Conservation (phyloP, 2,797 vertebrate species). For the Eupleurogrammus muticus region DNA sequence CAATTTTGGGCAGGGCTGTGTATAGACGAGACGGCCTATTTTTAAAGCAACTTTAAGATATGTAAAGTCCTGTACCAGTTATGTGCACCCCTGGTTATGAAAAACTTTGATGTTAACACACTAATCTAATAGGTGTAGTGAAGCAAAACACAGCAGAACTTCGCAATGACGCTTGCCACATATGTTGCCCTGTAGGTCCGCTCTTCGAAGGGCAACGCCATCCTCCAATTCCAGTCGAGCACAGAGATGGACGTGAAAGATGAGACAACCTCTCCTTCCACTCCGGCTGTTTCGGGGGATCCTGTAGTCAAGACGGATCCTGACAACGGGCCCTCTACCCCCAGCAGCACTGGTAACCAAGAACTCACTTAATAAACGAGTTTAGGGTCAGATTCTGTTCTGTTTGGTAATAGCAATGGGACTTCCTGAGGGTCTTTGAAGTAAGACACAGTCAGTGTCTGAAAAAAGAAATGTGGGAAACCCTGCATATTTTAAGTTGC, state of each 20-base stretch:
- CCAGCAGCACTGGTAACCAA: slow-evolving; percentile 80
- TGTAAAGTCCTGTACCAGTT: too few species aligned
- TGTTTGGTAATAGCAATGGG: too few species aligned
- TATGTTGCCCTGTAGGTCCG: slow-evolving; percentile 82
- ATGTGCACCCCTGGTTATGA: too few species aligned
- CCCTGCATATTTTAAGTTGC: background rate
- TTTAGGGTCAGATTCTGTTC: too few species aligned
- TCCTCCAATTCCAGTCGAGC: slow-evolving; percentile 93
- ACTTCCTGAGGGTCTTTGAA: too few species aligned
- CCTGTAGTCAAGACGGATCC: slow-evolving; percentile 86
- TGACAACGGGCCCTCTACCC: slow-evolving; percentile 85
- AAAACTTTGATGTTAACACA: background rate
- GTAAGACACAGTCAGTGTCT: too few species aligned
- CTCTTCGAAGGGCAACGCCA: slow-evolving; percentile 86
- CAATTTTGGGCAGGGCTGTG: too few species aligned
- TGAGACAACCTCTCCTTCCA: slow-evolving; percentile 82
- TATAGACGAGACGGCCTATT: too few species aligned
- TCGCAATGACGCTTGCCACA: background rate
- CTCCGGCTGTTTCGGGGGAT: slow-evolving; percentile 72
- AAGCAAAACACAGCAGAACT: background rate
- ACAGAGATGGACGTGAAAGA: slow-evolving; percentile 92
- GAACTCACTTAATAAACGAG: too few species aligned
- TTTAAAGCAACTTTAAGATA: too few species aligned
- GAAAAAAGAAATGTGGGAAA: too few species aligned
- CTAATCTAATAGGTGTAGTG: background rate